Percentiles rank a stretch among this genome's conserved stretches.
These are phyloP conservation scores for Octonoba sinensis DNA, from an alignment of 2,888 invertebrate species.

Conservation along the genomic window DNA sequence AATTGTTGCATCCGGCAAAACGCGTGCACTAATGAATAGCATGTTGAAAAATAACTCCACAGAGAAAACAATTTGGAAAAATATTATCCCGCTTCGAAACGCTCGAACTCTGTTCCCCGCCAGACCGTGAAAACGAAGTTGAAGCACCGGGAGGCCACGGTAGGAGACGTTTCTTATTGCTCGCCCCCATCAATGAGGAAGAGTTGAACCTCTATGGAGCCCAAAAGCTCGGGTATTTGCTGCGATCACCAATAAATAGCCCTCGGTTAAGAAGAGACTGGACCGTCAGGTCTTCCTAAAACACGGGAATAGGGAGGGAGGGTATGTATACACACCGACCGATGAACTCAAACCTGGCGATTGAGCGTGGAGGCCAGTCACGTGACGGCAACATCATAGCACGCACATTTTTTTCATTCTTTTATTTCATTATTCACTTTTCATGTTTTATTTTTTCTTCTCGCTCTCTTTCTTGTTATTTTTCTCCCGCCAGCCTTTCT, in stretches of 20 bases:
- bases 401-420: constrained; percentile 1
- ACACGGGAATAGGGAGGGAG: neutral
- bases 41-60: too few species aligned
- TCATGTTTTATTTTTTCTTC: constrained; percentile 5
- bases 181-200: neutral
- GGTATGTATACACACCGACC: constrained; percentile 9
- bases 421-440: neutral
- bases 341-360: constrained; percentile 42
- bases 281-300: constrained; percentile 28
- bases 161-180: neutral
- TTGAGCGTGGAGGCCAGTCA: neutral
- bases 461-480: too few species aligned
- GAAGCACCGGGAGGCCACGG: neutral
- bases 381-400: constrained; percentile 7
- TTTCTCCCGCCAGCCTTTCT: too few species aligned
- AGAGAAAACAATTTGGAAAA: too few species aligned
- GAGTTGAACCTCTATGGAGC: neutral
- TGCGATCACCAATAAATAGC: neutral
- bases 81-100: neutral
- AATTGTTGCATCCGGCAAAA: too few species aligned
- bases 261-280: constrained; percentile 16
- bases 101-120: neutral
- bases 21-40: too few species aligned
- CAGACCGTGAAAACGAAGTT: constrained; percentile 7
- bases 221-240: neutral